phyloP scores from a whole-genome alignment of 2,797 vertebrate species.

The Scolopax bukidnonensis region DNA sequence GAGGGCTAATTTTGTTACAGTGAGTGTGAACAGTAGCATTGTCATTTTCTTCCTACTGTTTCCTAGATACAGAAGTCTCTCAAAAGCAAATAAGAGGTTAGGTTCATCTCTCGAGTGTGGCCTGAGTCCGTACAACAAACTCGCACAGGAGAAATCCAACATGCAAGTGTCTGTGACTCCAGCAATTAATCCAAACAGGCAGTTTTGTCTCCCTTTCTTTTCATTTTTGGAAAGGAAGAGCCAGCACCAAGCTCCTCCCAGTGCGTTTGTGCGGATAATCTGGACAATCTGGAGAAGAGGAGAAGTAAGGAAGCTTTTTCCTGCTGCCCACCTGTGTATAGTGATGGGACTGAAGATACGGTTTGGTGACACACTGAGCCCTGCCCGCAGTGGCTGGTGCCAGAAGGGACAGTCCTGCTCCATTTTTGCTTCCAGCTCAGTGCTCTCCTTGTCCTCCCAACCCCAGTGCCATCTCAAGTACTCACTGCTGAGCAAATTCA shows the following conservation, averaged over 20 bases:
- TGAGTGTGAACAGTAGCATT: background rate
- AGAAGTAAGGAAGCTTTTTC: background rate
- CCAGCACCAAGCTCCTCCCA: background rate
- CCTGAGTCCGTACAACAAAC: background rate
- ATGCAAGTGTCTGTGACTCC: background rate
- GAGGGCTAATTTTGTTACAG: background rate
- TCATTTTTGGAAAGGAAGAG: background rate
- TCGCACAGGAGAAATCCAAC: background rate
- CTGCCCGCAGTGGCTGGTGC: background rate
- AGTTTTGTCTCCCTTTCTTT: background rate
- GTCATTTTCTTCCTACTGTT: slow-evolving; percentile 11
- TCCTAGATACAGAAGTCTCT: slow-evolving; percentile 34
- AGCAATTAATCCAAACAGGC: background rate
- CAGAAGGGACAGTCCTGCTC: background rate
- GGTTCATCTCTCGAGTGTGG: background rate
- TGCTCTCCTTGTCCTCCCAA: background rate
- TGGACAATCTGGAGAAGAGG: background rate
- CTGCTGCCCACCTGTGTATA: background rate
- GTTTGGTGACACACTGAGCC: background rate
- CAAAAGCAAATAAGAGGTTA: background rate
- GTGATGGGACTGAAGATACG: background rate
- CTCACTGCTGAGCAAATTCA: background rate
- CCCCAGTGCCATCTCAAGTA: background rate
- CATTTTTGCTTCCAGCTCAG: background rate
- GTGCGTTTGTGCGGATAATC: background rate